phyloP scores from a whole-genome alignment of 1,140 invertebrate genomes.

The Chlorops oryzae region DNA sequence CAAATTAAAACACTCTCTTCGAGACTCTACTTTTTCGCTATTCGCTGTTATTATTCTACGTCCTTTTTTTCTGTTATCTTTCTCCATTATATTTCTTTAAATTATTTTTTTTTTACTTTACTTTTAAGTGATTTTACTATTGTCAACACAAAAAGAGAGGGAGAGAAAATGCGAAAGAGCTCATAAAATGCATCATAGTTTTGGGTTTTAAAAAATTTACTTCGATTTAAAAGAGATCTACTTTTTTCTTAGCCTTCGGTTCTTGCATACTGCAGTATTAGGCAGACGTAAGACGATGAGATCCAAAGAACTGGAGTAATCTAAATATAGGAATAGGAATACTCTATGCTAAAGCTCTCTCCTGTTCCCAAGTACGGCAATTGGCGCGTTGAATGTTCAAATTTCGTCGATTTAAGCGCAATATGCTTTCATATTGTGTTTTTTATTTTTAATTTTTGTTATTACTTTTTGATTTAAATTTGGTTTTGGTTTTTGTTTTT shows the following conservation, averaged over 20 bases:
- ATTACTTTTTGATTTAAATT: no score
- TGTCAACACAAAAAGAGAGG: no score
- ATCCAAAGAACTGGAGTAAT: background rate
- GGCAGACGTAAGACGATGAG: no score
- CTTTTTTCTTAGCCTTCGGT: background rate
- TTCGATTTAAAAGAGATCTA: conserved; percentile 12
- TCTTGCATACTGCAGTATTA: no score
- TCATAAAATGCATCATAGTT: conserved; percentile 20
- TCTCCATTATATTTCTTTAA: background rate
- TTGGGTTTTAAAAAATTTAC: conserved; percentile 1
- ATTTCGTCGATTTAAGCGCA: no score
- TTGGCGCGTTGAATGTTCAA: conserved; percentile 20
- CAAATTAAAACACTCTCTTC: no score
- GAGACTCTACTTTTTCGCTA: no score
- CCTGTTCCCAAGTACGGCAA: conserved; percentile 48
- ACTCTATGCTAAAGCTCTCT: conserved; percentile 47
- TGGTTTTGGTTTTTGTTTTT: no score
- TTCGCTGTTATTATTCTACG: background rate
- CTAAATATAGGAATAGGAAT: conserved; percentile 22
- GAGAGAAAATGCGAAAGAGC: no score
- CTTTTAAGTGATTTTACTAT: no score
- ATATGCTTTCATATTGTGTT: no score
- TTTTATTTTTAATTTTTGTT: no score
- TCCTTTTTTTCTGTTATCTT: background rate
- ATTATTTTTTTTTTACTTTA: conserved; percentile 9